Evolutionary conservation across 37 sponge, comb jelly and placozoan genomes (phyloP).

Genomic region (Halisarca cf. caerulea): DNA sequence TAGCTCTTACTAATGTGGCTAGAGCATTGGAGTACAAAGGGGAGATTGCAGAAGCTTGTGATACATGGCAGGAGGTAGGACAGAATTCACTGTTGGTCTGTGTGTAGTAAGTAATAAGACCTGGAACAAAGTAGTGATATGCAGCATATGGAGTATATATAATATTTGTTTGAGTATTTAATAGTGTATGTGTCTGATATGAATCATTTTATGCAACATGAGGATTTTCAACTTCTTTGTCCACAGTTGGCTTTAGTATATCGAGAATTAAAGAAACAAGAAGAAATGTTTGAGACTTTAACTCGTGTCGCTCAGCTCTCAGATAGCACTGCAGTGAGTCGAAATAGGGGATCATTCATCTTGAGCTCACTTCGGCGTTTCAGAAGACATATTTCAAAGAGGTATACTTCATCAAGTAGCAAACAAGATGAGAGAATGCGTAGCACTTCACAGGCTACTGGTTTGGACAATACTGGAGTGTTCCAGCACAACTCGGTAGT

Average conservation of each 20-base stretch:
- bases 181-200: background rate
- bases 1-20: slow-evolving; percentile 72
- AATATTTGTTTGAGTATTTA: background rate
- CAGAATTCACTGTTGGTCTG: too few species aligned
- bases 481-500: background rate
- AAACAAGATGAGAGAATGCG: background rate
- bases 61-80: slow-evolving; percentile 56
- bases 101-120: too few species aligned
- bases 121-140: too few species aligned
- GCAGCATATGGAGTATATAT: background rate
- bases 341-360: background rate
- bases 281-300: slow-evolving; percentile 33
- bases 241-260: slow-evolving; percentile 45
- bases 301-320: slow-evolving; percentile 46
- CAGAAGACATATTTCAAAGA: background rate
- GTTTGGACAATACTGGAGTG: background rate
- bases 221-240: too few species aligned
- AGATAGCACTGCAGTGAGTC: background rate
- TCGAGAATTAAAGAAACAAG: slow-evolving; percentile 49
- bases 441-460: background rate
- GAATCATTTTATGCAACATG: background rate
- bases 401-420: too few species aligned
- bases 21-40: slow-evolving; percentile 56
- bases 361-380: slow-evolving; percentile 7
- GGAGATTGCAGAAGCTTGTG: slow-evolving; percentile 53